Base-by-base conservation (phyloP, 2,888 invertebrate genomes). In the Hyles lineata region DNA sequence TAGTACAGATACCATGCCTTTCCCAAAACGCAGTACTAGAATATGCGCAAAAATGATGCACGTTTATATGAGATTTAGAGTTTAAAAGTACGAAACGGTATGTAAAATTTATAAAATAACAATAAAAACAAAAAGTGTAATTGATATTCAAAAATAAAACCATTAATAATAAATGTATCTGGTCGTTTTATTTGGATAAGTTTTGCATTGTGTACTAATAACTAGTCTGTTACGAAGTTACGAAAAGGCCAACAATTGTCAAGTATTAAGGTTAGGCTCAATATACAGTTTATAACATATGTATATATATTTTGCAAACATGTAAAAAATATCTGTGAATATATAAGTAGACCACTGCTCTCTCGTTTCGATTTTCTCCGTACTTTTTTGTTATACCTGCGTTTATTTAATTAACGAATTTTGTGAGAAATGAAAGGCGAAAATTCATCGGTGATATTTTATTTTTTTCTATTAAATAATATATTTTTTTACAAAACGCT, bases 91-190 rank as follows among this genome's bases (percentile, higher is more conserved):
- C 83, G 85, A 86, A 83, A 78, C 80, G 81, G 79, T 82, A 86
- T 87, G 87, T 90, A 90, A 89, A 87, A 84, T 91, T 91, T 90
- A 90, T 92, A 91, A 89, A 87, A 86, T 89, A 88, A 89, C 84
- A 88, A 88, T 86, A 89, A 89, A 87, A 82, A 76, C 76, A 86
- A 84, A 87, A 88, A 87, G 85, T 91, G 92, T 92, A 92, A 92
- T 92, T 92, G 90, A 90, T 90, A 92, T 91, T 92, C 88, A 89
- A 90, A 82, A 89, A 92, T 90, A 89, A 91, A 90, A 87, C 90
- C 88, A 90, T 89, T 90, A 91, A 86, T 89, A 90, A 87, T 92
- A 91, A 92, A 92, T 92, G 92, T 92, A 90, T 29, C 71, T 69
- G 55, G 77, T 74, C 70, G 81, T 86, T 87, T 88, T 74, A 84